phyloP scores from a whole-genome alignment of 2,113 vertebrate species.

The Artemisiospiza belli region DNA sequence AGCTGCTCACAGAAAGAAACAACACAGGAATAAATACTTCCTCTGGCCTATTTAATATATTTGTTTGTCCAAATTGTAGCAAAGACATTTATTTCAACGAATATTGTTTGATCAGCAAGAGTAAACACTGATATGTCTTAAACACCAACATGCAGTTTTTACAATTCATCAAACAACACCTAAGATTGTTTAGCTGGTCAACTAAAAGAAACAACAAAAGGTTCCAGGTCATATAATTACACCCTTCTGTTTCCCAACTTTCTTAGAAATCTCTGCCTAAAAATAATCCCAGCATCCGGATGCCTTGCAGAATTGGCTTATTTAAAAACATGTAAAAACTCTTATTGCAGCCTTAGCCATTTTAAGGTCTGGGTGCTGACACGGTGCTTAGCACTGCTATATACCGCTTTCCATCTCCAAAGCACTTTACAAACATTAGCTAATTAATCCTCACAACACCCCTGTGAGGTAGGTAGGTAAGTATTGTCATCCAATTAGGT shows the following conservation, averaged over 20 bases:
- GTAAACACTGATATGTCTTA: slow-evolving; percentile 1
- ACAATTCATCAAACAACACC: slow-evolving; percentile 21
- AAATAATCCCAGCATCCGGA: slow-evolving; percentile 28
- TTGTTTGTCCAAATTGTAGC: slow-evolving; percentile 39
- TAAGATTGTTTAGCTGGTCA: neutral
- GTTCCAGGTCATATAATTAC: slow-evolving; percentile 25
- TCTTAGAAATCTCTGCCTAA: slow-evolving; percentile 47
- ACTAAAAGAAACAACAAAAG: slow-evolving; percentile 1
- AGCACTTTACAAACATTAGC: slow-evolving; percentile 71
- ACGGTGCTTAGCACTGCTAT: slow-evolving; percentile 41
- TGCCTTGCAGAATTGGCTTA: slow-evolving; percentile 27
- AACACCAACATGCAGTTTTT: neutral
- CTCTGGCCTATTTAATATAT: slow-evolving; percentile 15
- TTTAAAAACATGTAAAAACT: slow-evolving; percentile 39
- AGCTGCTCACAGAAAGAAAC: neutral
- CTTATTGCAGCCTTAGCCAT: slow-evolving; percentile 20
- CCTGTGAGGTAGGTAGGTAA: slow-evolving; percentile 74
- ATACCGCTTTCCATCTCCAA: slow-evolving; percentile 56
- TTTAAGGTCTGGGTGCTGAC: slow-evolving; percentile 5
- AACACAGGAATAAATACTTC: slow-evolving; percentile 28
- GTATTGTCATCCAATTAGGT: slow-evolving; percentile 75
- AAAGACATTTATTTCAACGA: slow-evolving; percentile 29
- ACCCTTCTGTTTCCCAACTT: slow-evolving; percentile 47
- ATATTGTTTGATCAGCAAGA: slow-evolving; percentile 39
- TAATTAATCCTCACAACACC: slow-evolving; percentile 74